These are phyloP conservation scores for Stratiomys singularior DNA, from an alignment of 2,888 invertebrate species.

Conservation along the genomic window DNA sequence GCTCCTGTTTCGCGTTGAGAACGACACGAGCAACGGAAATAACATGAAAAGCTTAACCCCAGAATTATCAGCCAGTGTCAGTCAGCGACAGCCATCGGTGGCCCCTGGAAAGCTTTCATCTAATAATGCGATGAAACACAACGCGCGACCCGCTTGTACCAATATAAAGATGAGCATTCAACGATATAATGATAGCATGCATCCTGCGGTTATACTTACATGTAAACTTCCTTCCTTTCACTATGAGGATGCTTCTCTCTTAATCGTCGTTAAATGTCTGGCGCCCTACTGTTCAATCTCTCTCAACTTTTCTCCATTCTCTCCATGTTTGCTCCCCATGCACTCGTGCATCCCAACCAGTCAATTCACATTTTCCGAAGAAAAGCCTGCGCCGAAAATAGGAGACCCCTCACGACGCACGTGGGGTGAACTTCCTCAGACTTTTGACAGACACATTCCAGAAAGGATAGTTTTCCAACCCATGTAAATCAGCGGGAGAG, in stretches of 20 bases:
- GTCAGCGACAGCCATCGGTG: not conserved
- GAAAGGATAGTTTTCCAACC: not conserved
- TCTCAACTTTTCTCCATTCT: not conserved
- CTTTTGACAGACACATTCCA: not conserved
- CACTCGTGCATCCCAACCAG: not conserved
- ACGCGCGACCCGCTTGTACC: not conserved
- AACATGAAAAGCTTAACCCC: slow-evolving; percentile 25
- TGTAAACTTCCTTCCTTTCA: slow-evolving; percentile 40
- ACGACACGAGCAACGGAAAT: slow-evolving; percentile 6
- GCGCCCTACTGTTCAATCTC: not conserved
- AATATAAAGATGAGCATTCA: slow-evolving; percentile 5
- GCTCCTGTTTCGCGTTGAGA: slow-evolving; percentile 8
- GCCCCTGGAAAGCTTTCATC: slow-evolving; percentile 37
- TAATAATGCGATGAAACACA: not conserved
- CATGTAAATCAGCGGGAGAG: not conserved
- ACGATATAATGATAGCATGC: slow-evolving; percentile 42
- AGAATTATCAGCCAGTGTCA: slow-evolving; percentile 1
- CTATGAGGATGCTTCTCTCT: slow-evolving; percentile 30
- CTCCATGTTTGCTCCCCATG: not conserved
- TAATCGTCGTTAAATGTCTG: slow-evolving; percentile 22
- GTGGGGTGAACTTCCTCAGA: not conserved
- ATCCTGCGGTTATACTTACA: slow-evolving; percentile 46
- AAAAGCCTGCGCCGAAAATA: slow-evolving; percentile 22
- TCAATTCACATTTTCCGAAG: slow-evolving; percentile 24
- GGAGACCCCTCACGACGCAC: not conserved